Conservation (phyloP, 2,888 invertebrate species). For the Meganola albula region DNA sequence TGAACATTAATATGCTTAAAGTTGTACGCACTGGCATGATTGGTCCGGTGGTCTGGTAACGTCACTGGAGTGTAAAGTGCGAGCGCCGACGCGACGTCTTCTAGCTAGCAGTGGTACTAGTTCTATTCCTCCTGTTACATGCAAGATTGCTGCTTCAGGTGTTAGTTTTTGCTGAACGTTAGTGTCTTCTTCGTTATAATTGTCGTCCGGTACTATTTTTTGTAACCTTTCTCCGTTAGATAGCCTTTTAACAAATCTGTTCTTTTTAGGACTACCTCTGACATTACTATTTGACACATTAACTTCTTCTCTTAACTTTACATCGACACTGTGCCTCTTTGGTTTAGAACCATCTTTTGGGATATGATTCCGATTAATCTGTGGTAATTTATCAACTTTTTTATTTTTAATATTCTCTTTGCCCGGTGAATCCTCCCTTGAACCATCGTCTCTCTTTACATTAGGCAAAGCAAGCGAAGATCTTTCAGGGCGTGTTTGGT, state of each 20-base stretch:
- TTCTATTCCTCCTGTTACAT: constrained; percentile 83
- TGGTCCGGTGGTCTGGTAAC: constrained; percentile 65
- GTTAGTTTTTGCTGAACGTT: constrained; percentile 48
- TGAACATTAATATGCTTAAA: too few species aligned
- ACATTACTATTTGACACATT: constrained; percentile 22
- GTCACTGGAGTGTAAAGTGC: constrained; percentile 67
- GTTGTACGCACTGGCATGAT: constrained; percentile 59
- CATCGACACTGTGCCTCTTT: constrained; percentile 25
- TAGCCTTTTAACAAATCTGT: constrained; percentile 52
- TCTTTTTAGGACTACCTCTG: constrained; percentile 46
- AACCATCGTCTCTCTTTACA: constrained; percentile 70
- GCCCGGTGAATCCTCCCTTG: constrained; percentile 29
- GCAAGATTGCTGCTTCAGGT: constrained; percentile 57
- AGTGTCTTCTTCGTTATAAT: constrained; percentile 19
- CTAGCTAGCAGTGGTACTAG: constrained; percentile 86
- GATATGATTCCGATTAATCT: constrained; percentile 40
- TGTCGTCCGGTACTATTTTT: constrained; percentile 41
- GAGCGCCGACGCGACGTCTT: constrained; percentile 73
- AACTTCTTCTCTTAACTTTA: constrained; percentile 23
- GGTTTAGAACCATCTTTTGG: constrained; percentile 28
- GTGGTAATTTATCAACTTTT: constrained; percentile 50
- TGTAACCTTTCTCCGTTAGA: constrained; percentile 51
- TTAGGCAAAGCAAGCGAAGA: constrained; percentile 72
- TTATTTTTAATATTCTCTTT: constrained; percentile 47
- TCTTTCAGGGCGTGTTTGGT: constrained; percentile 42